phyloP scores from a whole-genome alignment of 2,797 vertebrate species.

The Serranus cabrilla region DNA sequence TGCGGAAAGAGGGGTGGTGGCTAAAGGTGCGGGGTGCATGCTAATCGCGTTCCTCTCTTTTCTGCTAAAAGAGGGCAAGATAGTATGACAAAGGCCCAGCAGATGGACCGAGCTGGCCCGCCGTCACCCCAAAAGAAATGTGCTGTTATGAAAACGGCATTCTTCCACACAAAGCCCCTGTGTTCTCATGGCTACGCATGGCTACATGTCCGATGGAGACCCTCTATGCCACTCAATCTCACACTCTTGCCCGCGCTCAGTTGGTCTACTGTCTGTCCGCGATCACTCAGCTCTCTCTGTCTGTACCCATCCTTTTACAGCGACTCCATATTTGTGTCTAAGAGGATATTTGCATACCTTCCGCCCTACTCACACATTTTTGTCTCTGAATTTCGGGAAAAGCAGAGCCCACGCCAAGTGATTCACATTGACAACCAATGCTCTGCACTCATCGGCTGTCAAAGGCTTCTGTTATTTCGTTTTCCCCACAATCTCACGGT shows the following conservation, averaged over 20 bases:
- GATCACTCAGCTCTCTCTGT: conserved; percentile 53
- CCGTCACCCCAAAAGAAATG: conserved; percentile 80
- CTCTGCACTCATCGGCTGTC: conserved; percentile 43
- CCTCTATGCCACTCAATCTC: conserved; percentile 67
- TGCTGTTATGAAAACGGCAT: conserved; percentile 87
- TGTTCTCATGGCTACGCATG: conserved; percentile 80
- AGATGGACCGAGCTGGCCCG: conserved; percentile 80
- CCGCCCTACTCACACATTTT: conserved; percentile 75
- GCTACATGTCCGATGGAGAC: conserved; percentile 73
- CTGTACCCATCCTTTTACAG: conserved; percentile 50
- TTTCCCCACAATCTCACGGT: conserved; percentile 24
- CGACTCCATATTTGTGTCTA: conserved; percentile 64
- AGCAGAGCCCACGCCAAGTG: conserved; percentile 53
- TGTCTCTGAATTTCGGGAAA: conserved; percentile 71
- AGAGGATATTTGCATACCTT: conserved; percentile 79
- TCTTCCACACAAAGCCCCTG: conserved; percentile 85
- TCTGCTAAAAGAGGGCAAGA: conserved; percentile 67
- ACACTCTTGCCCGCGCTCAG: conserved; percentile 63
- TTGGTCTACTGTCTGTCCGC: conserved; percentile 67
- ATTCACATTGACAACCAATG: conserved; percentile 68
- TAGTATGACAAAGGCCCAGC: conserved; percentile 84
- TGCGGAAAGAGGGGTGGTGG: conserved; percentile 59
- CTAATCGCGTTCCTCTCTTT: conserved; percentile 78
- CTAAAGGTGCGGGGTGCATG: conserved; percentile 82
- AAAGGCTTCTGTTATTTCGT: conserved; percentile 50